Base-by-base conservation (phyloP, 2,888 invertebrate genomes). In the Hofmannophila pseudospretella region DNA sequence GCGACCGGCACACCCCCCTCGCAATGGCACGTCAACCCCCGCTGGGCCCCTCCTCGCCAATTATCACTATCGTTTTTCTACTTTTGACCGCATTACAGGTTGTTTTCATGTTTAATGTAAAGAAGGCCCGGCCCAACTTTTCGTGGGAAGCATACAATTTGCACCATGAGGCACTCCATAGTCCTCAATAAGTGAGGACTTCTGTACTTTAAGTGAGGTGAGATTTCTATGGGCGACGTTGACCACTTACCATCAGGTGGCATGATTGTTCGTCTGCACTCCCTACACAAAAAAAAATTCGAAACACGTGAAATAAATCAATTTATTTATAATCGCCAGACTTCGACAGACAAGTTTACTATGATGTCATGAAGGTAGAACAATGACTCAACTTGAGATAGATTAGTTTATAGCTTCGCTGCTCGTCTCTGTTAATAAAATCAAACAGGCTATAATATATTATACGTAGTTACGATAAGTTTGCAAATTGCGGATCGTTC, bases 51-150 rank as follows among this genome's bases (percentile, higher is more conserved):
- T 55, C 56, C 57, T 58, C 52, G 51, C 65, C 73, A 76, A 79
- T 77, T 77, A 76, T 77, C 72, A 79, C 68, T 64, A 72, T 67
- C 65, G 65, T 64, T 62, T 64, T 67, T 62, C 59, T 67, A 67
- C 69, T 73, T 76, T 70, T 60, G 64, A 66, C 62, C 54, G 58
- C 56, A 58, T 53, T 65, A 61, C 69, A 59, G 7, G 4, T 5
- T 23, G n/a, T 23, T 23, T n/a, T 16, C 16, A 3, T 16, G 16
- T 16, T 16, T 4, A 16, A 16, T 16, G 16, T 5, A 16, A 5
- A 16, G 16, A n/a, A n/a, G n/a, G n/a, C n/a, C n/a, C n/a, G n/a
- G n/a, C n/a, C n/a, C n/a, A n/a, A n/a, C n/a, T n/a, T n/a, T n/a
- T n/a, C n/a, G n/a, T n/a, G n/a, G n/a, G n/a, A n/a, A n/a, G n/a